Evolutionary conservation across 2,797 vertebrate species (phyloP).

Genomic region (Orientallactaga sibirica): DNA sequence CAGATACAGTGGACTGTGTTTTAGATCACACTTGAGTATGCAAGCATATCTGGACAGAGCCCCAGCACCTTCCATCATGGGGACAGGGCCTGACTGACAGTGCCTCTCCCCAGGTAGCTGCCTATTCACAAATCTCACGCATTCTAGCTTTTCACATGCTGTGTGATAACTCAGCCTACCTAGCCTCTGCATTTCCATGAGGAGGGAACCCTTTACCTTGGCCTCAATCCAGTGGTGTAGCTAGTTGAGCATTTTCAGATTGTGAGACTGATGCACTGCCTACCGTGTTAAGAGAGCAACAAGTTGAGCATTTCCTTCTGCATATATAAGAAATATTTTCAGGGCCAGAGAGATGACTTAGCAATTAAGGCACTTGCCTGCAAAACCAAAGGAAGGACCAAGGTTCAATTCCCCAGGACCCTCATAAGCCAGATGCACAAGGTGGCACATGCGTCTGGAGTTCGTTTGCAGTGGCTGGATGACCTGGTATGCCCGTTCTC

Average conservation of each 20-base stretch:
- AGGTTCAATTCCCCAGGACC: no score
- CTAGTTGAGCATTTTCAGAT: constrained; percentile 2
- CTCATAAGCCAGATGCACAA: no score
- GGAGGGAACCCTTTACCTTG: neutral
- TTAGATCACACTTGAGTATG: neutral
- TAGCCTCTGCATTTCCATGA: neutral
- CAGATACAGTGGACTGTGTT: neutral
- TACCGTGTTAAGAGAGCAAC: no score
- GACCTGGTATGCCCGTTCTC: no score
- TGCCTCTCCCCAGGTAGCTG: neutral
- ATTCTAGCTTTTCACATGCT: neutral
- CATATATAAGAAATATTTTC: constrained; percentile 1
- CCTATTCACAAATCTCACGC: neutral
- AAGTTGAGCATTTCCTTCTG: neutral
- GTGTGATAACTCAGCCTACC: neutral
- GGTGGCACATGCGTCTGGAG: no score
- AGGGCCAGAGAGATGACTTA: no score
- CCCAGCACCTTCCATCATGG: neutral
- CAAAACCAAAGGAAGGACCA: no score
- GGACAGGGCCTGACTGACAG: neutral
- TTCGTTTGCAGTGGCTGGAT: no score
- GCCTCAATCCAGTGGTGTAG: neutral
- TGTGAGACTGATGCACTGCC: no score
- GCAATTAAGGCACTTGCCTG: no score
- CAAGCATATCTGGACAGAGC: constrained; percentile 15